Evolutionary conservation across 92 coral and sea anemone species (phyloP).

Genomic region (Nematostella vectensis): DNA sequence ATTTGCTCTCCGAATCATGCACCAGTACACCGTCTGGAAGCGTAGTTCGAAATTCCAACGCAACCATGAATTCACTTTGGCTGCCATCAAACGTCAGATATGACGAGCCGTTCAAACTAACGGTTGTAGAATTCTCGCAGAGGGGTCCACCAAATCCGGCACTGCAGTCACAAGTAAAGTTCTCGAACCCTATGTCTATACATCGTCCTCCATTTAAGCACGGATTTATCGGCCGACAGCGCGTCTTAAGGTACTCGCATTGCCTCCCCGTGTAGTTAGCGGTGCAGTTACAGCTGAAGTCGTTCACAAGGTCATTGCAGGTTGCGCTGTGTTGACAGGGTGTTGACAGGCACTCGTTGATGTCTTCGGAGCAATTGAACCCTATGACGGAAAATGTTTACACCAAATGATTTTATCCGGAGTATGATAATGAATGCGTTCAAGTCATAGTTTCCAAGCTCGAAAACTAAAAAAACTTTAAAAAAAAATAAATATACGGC

Average conservation of each 20-base stretch:
- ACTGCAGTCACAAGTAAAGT: slow-evolving; percentile 71
- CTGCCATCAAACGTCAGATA: slow-evolving; percentile 46
- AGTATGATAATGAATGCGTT: too few species aligned
- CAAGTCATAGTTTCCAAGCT: too few species aligned
- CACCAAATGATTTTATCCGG: too few species aligned
- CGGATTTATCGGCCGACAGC: slow-evolving; percentile 50
- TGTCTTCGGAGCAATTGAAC: slow-evolving; percentile 68
- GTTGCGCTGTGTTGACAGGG: slow-evolving; percentile 74
- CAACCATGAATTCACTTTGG: slow-evolving; percentile 24
- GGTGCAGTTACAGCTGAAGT: slow-evolving; percentile 63
- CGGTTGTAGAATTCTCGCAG: slow-evolving; percentile 71
- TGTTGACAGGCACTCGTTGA: slow-evolving; percentile 62
- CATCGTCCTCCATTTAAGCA: slow-evolving; percentile 78
- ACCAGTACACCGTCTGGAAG: slow-evolving; percentile 47
- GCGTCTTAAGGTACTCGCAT: slow-evolving; percentile 58
- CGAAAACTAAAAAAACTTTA: too few species aligned
- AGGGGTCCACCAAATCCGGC: slow-evolving; percentile 74
- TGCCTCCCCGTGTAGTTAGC: slow-evolving; percentile 66
- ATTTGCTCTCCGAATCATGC: slow-evolving; percentile 34
- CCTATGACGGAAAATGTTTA: too few species aligned
- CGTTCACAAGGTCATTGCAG: slow-evolving; percentile 35
- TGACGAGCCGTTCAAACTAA: slow-evolving; percentile 77
- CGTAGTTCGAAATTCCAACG: slow-evolving; percentile 83
- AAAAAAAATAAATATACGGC: too few species aligned
- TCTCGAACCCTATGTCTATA: slow-evolving; percentile 21